Evolutionary conservation across 92 coral and sea anemone genomes (phyloP).

Genomic region (Paragorgia papillata): DNA sequence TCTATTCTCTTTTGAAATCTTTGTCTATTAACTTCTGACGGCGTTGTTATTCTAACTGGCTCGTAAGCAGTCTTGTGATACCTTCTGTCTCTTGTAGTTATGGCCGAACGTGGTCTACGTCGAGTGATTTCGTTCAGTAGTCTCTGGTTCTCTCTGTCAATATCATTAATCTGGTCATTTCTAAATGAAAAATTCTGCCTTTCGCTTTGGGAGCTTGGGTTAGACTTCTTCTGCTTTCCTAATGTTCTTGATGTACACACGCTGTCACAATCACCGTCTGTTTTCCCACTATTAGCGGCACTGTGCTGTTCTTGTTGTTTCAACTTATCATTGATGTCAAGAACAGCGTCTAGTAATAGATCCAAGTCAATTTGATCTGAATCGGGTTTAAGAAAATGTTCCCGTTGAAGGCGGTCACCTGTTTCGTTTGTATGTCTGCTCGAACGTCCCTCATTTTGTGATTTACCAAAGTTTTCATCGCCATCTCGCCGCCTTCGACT

Average conservation of each 20-base stretch:
- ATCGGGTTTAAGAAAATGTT: conserved; percentile 87
- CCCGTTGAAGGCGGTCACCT: conserved; percentile 70
- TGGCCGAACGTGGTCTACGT: conserved; percentile 73
- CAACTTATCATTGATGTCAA: conserved; percentile 90
- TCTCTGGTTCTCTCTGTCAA: conserved; percentile 94
- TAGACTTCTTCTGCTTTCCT: conserved; percentile 44
- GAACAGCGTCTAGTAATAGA: conserved; percentile 83
- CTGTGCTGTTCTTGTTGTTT: conserved; percentile 32
- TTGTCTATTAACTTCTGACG: conserved; percentile 89
- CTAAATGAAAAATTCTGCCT: conserved; percentile 92
- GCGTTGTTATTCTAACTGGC: conserved; percentile 82
- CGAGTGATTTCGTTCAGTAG: conserved; percentile 73
- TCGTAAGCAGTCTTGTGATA: conserved; percentile 40
- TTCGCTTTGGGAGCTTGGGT: conserved; percentile 54
- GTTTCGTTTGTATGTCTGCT: conserved; percentile 20
- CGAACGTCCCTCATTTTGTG: not conserved
- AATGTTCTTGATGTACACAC: conserved; percentile 34
- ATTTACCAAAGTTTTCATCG: not conserved
- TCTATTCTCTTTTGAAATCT: conserved; percentile 90
- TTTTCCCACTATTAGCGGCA: conserved; percentile 4
- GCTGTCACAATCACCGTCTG: conserved; percentile 29
- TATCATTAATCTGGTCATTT: conserved; percentile 75
- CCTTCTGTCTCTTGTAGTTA: conserved; percentile 48
- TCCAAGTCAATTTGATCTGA: conserved; percentile 94
- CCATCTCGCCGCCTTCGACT: conserved; percentile 3